Evolutionary conservation across 1,140 invertebrate genomes (phyloP).

Genomic region (Panulirus ornatus): DNA sequence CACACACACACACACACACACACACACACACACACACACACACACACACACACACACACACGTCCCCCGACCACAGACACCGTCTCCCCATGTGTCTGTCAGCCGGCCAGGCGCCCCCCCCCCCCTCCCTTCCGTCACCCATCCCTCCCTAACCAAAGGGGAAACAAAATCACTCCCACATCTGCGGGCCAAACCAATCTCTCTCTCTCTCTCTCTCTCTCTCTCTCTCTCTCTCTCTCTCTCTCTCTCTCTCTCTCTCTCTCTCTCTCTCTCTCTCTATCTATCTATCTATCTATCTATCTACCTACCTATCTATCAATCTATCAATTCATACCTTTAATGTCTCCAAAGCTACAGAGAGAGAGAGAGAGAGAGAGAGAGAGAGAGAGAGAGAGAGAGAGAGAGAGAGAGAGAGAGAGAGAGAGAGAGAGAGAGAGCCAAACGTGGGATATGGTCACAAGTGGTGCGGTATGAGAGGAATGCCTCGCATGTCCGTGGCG

Average conservation of each 20-base stretch:
- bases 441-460: background rate
- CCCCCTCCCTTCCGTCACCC: background rate
- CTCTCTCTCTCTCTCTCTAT: too few relatives aligned
- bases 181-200: too few relatives aligned
- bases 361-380: background rate
- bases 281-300: too few relatives aligned
- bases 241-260: slow-evolving; percentile 9
- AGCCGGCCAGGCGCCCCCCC: background rate
- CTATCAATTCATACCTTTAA: background rate
- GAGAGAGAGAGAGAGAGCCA: background rate
- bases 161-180: too few relatives aligned
- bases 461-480: too few relatives aligned
- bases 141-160: too few relatives aligned
- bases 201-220: background rate
- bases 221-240: background rate
- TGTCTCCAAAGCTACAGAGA: background rate
- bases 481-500: too few relatives aligned
- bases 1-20: slow-evolving; percentile 36
- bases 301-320: too few relatives aligned
- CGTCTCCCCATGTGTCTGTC: background rate
- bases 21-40: slow-evolving; percentile 43
- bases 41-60: slow-evolving; percentile 19
- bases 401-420: background rate
- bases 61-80: background rate
- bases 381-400: background rate